A percentile compares a stretch with the other conserved stretches of the same genome.
Evolutionary conservation across 2,888 invertebrate species (phyloP).

Genomic region (Nemapogon koenigi): DNA sequence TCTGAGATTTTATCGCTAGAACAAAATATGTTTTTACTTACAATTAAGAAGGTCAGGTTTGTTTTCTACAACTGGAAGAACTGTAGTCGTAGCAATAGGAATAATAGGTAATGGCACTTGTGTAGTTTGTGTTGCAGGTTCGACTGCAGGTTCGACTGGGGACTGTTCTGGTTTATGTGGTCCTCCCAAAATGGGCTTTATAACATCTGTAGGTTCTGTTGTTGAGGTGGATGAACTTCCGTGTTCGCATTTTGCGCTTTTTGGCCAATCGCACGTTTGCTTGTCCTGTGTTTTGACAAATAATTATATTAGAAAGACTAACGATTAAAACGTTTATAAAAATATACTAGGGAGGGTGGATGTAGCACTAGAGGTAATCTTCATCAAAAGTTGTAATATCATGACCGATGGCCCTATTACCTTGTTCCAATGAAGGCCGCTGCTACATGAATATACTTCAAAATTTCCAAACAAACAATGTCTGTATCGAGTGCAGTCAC

Average conservation of each 20-base stretch:
- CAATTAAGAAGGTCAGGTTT: neutral
- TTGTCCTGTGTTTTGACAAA: too few relatives aligned
- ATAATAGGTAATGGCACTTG: neutral
- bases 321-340: too few relatives aligned
- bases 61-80: neutral
- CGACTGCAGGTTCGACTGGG: slow-evolving; percentile 16
- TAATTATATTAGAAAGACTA: too few relatives aligned
- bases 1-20: neutral
- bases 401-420: too few relatives aligned
- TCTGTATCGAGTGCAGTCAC: slow-evolving; percentile 76
- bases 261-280: slow-evolving; percentile 78
- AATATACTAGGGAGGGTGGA: too few relatives aligned
- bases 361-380: too few relatives aligned
- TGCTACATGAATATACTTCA: slow-evolving; percentile 73
- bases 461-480: slow-evolving; percentile 82
- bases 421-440: slow-evolving; percentile 77
- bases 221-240: slow-evolving; percentile 23
- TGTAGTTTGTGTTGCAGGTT: slow-evolving; percentile 13
- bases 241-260: slow-evolving; percentile 66
- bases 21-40: neutral
- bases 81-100: neutral
- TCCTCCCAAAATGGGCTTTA: slow-evolving; percentile 10
- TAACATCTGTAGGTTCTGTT: slow-evolving; percentile 13
- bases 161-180: slow-evolving; percentile 7
- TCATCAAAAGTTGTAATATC: too few relatives aligned